Conservation (phyloP, 2,113 vertebrate species). For the Caranx ignobilis region DNA sequence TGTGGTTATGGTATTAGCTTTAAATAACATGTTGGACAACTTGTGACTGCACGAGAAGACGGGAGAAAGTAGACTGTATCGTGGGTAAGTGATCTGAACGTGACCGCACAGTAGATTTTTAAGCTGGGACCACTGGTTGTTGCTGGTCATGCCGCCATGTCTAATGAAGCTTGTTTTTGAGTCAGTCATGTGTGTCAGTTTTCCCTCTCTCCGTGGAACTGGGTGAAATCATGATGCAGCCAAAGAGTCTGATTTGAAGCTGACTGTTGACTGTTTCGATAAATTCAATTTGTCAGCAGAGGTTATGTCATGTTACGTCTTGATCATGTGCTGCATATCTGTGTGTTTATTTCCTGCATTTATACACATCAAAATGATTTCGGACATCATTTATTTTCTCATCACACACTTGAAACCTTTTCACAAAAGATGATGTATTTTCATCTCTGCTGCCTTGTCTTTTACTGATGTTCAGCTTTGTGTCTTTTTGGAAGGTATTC, state of each 20-base stretch:
- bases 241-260: slow-evolving; percentile 21
- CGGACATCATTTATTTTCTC: too few relatives aligned
- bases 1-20: slow-evolving; percentile 39
- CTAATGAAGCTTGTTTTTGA: slow-evolving; percentile 60
- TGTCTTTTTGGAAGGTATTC: background rate
- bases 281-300: background rate
- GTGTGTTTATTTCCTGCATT: too few relatives aligned
- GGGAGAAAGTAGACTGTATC: background rate
- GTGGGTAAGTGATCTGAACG: slow-evolving; percentile 35
- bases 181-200: slow-evolving; percentile 61
- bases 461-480: too few relatives aligned
- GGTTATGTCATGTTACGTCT: background rate
- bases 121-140: slow-evolving; percentile 42
- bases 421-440: too few relatives aligned
- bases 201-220: slow-evolving; percentile 50
- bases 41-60: slow-evolving; percentile 58
- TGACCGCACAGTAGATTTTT: slow-evolving; percentile 48
- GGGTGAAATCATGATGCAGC: slow-evolving; percentile 21
- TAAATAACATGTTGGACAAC: slow-evolving; percentile 55
- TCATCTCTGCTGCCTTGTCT: too few relatives aligned
- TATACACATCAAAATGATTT: too few relatives aligned
- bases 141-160: slow-evolving; percentile 24
- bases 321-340: background rate
- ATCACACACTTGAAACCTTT: too few relatives aligned
- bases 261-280: background rate